These are phyloP conservation scores for Scaptomyza cyrtandrae DNA, from an alignment of 2,888 invertebrate species.

Conservation along the genomic window DNA sequence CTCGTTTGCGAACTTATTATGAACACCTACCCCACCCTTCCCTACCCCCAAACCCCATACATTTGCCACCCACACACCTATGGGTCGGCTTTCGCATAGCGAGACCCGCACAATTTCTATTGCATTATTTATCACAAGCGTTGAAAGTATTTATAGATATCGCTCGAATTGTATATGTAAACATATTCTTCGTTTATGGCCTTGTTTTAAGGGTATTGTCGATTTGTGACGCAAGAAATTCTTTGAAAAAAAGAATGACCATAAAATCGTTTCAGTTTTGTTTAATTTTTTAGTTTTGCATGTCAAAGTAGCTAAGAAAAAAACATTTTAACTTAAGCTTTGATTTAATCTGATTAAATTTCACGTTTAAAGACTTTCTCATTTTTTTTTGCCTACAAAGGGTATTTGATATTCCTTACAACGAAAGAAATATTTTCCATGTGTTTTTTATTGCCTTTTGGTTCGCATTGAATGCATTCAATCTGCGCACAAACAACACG, in stretches of 20 bases:
- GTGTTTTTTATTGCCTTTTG: slow-evolving; percentile 48
- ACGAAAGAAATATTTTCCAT: neutral
- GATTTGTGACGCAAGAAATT: neutral
- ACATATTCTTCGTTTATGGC: neutral
- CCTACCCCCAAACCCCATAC: neutral
- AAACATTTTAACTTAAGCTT: neutral
- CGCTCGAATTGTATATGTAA: slow-evolving; percentile 23
- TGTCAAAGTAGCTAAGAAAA: too few relatives aligned
- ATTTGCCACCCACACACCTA: neutral
- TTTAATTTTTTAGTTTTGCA: too few relatives aligned
- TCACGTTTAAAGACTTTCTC: too few relatives aligned
- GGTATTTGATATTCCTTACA: slow-evolving; percentile 14
- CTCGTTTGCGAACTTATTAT: slow-evolving; percentile 44
- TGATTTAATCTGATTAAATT: too few relatives aligned
- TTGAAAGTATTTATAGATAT: slow-evolving; percentile 61
- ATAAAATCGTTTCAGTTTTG: too few relatives aligned
- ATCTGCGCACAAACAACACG: slow-evolving; percentile 45
- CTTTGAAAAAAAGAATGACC: neutral
- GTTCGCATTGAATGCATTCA: slow-evolving; percentile 47
- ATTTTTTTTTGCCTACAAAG: slow-evolving; percentile 2
- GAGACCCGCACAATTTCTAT: slow-evolving; percentile 54
- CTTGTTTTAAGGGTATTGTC: neutral
- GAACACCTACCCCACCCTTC: slow-evolving; percentile 36
- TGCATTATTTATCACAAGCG: slow-evolving; percentile 69
- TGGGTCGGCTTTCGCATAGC: neutral